Percentiles rank a stretch among this genome's conserved stretches.
Conservation (phyloP, 2,113 vertebrate species). For the Syrrhaptes paradoxus region DNA sequence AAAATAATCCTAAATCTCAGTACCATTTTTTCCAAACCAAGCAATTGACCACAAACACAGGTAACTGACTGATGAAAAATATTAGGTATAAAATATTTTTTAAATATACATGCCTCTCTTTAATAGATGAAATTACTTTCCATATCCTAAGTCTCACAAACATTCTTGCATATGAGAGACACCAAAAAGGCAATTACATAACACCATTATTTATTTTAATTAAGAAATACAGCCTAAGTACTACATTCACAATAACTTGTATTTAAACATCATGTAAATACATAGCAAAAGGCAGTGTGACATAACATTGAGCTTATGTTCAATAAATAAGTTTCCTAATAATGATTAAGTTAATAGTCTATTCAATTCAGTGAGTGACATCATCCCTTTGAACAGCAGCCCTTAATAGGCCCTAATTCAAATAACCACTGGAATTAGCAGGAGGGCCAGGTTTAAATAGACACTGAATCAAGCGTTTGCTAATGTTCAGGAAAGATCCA, state of each 20-base stretch:
- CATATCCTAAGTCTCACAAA: neutral
- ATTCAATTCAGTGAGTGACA: neutral
- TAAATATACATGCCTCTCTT: neutral
- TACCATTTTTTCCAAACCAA: neutral
- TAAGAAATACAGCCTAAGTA: neutral
- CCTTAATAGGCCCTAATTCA: neutral
- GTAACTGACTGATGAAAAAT: neutral
- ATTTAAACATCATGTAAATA: neutral
- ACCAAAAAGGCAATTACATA: neutral
- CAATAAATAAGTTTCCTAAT: conserved; percentile 18
- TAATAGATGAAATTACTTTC: neutral
- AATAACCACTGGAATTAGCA: neutral
- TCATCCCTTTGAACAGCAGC: conserved; percentile 31
- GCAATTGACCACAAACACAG: neutral
- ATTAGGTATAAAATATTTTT: neutral
- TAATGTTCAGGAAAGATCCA: conserved; percentile 19
- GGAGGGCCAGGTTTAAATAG: neutral
- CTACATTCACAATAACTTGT: neutral
- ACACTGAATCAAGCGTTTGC: neutral
- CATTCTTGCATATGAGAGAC: neutral
- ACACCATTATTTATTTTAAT: conserved; percentile 5
- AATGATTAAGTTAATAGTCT: conserved; percentile 26
- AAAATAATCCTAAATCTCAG: neutral
- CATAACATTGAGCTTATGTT: neutral
- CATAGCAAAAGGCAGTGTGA: neutral